Percentiles rank a stretch among this genome's conserved stretches.
Conservation (phyloP, 2,797 vertebrate genomes). For the Phoxinus dragarum region DNA sequence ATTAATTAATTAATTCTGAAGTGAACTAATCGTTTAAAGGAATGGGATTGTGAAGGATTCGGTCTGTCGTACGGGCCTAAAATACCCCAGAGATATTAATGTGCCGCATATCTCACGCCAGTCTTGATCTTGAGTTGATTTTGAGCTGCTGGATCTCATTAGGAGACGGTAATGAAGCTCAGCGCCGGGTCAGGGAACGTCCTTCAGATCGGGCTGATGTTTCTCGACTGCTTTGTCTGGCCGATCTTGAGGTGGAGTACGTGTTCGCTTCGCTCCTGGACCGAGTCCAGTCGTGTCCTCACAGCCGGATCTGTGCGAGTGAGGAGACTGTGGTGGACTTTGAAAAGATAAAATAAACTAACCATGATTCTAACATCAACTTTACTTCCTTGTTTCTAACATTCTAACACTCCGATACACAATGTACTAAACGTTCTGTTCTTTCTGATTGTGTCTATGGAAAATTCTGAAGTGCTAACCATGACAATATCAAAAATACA, state of each 20-base stretch:
- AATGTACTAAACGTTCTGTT: too few relatives aligned
- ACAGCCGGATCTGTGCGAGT: neutral
- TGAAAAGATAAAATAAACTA: too few relatives aligned
- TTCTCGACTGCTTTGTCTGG: slow-evolving; percentile 35
- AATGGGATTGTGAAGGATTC: slow-evolving; percentile 3
- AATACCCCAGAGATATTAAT: neutral
- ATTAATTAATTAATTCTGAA: too few relatives aligned
- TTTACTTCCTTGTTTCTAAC: too few relatives aligned
- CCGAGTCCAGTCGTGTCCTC: slow-evolving; percentile 18
- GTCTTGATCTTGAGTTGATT: slow-evolving; percentile 42
- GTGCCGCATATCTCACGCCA: neutral
- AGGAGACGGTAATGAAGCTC: slow-evolving; percentile 44
- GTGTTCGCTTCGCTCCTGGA: slow-evolving; percentile 49
- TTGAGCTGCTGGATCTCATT: slow-evolving; percentile 46
- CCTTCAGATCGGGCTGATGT: slow-evolving; percentile 55
- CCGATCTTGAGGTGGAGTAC: slow-evolving; percentile 54
- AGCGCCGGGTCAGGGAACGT: slow-evolving; percentile 33
- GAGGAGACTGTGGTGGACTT: too few relatives aligned
- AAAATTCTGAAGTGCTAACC: too few relatives aligned
- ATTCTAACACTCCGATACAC: too few relatives aligned
- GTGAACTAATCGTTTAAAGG: too few relatives aligned
- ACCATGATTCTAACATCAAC: too few relatives aligned
- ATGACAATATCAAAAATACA: too few relatives aligned
- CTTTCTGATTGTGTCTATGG: too few relatives aligned
- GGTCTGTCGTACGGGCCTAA: neutral